Conservation (phyloP, 2,113 vertebrate species). For the Phrynosoma platyrhinos region DNA sequence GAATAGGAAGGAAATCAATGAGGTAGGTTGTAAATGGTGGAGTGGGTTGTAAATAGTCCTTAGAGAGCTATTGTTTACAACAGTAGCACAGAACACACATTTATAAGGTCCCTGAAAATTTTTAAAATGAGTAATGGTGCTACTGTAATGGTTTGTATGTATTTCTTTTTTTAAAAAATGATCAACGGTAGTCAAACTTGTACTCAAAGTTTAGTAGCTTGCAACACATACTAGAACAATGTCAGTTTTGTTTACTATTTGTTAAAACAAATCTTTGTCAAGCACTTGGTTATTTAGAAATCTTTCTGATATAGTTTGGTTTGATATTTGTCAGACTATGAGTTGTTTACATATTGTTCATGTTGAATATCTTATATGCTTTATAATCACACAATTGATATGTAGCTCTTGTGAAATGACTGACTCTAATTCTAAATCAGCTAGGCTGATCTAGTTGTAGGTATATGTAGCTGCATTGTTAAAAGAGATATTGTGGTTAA, state of each 20-base stretch:
- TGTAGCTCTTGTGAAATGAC: neutral
- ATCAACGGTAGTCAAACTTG: neutral
- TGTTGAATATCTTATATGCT: neutral
- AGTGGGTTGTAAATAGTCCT: neutral
- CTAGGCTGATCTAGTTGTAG: neutral
- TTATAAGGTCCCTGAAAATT: slow-evolving; percentile 18
- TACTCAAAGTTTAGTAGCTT: neutral
- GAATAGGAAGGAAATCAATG: neutral
- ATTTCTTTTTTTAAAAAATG: neutral
- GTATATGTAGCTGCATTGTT: neutral
- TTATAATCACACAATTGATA: neutral
- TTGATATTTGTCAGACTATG: neutral
- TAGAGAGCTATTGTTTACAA: slow-evolving; percentile 7
- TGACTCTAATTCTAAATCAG: neutral
- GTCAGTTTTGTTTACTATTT: neutral
- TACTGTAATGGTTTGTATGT: neutral
- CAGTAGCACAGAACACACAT: neutral
- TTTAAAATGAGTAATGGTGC: neutral
- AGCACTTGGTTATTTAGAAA: slow-evolving; percentile 8
- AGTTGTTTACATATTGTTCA: neutral
- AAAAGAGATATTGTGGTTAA: neutral
- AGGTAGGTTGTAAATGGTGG: neutral
- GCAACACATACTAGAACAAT: neutral
- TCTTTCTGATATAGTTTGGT: slow-evolving; percentile 17
- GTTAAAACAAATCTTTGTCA: neutral